Percentiles rank a stretch among this genome's conserved stretches.
These are phyloP conservation scores for Saguinus imperator DNA, from an alignment of 2,113 vertebrate genomes.

Conservation along the genomic window DNA sequence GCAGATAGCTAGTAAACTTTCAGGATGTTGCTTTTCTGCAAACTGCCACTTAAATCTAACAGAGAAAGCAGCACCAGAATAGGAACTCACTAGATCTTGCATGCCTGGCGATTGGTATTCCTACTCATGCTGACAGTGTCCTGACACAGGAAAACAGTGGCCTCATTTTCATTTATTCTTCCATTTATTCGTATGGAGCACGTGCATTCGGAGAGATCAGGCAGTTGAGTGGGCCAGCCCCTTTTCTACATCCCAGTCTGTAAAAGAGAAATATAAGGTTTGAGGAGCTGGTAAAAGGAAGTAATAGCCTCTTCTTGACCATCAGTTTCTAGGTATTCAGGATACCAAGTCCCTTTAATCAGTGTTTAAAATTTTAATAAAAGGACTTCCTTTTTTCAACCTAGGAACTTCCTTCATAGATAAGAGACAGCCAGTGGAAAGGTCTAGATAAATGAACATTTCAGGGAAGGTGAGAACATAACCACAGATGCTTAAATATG, in stretches of 20 bases:
- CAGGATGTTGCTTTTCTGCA: conserved; percentile 42
- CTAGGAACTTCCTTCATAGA: too few relatives aligned
- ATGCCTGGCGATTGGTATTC: not conserved
- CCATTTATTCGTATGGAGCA: not conserved
- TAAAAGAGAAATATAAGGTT: not conserved
- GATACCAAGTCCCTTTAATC: conserved; percentile 2
- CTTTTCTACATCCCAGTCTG: not conserved
- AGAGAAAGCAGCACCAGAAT: conserved; percentile 9
- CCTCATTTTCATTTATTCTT: conserved; percentile 37
- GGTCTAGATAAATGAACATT: too few relatives aligned
- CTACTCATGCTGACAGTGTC: conserved; percentile 41
- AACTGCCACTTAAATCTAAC: conserved; percentile 21
- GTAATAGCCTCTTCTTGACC: not conserved
- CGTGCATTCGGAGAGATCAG: not conserved
- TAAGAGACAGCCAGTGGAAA: too few relatives aligned
- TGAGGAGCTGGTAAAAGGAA: not conserved
- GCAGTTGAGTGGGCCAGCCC: not conserved
- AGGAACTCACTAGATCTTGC: conserved; percentile 41
- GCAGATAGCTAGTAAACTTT: conserved; percentile 27
- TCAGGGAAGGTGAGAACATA: not conserved
- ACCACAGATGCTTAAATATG: not conserved
- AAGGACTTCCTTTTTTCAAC: too few relatives aligned
- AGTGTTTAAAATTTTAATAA: not conserved
- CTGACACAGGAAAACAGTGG: conserved; percentile 47
- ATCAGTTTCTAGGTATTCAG: conserved; percentile 22